Evolutionary conservation across 2,113 vertebrate genomes (phyloP).

Genomic region (Laticauda laticaudata): DNA sequence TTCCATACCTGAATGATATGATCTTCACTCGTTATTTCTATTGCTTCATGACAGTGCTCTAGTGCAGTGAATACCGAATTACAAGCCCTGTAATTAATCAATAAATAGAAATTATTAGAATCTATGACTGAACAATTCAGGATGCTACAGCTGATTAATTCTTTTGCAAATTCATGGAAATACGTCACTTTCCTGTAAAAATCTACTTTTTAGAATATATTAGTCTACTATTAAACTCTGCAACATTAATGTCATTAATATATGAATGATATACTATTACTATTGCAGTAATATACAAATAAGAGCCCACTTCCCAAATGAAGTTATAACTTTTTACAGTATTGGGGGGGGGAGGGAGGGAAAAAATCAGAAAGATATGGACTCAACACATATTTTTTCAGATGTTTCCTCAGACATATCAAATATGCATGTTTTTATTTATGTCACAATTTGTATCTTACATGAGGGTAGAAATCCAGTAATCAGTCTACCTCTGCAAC

Average conservation of each 20-base stretch:
- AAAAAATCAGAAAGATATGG: not conserved
- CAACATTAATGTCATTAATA: not conserved
- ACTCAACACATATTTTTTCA: not conserved
- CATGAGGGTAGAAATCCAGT: not conserved
- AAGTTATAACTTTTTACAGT: not conserved
- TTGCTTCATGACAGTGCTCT: constrained; percentile 91
- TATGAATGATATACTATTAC: not conserved
- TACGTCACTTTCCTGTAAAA: not conserved
- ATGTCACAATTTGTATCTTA: not conserved
- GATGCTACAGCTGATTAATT: not conserved
- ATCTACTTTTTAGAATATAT: constrained; percentile 14
- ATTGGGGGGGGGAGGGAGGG: not conserved
- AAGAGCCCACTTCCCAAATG: not conserved
- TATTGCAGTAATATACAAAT: not conserved
- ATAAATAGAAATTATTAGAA: constrained; percentile 41
- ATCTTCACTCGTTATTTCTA: constrained; percentile 96
- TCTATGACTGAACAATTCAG: not conserved
- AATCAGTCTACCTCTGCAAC: not conserved
- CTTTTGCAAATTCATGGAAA: constrained; percentile 1
- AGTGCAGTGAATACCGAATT: constrained; percentile 90
- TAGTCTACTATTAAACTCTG: constrained; percentile 1
- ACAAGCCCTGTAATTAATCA: constrained; percentile 82
- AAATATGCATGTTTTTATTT: not conserved
- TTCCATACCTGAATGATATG: constrained; percentile 91
- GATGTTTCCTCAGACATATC: not conserved